Evolutionary conservation across 1,140 invertebrate species (phyloP).

Genomic region (Drosophila auraria): DNA sequence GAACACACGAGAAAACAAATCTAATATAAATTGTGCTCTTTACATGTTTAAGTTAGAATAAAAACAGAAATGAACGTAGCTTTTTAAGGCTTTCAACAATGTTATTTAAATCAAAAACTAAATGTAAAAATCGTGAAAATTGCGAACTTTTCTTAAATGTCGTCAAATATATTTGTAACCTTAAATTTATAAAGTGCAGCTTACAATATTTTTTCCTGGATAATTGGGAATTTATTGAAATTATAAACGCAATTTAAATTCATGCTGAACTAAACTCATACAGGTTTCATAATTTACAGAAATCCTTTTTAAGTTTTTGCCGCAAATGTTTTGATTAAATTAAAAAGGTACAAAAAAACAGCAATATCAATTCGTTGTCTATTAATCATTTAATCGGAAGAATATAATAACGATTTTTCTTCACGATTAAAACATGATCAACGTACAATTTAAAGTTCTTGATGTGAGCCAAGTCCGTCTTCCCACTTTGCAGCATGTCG

Average conservation of each 20-base stretch:
- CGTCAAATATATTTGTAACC: conserved; percentile 17
- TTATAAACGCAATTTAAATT: not conserved
- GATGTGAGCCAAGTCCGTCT: conserved; percentile 7
- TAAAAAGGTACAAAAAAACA: not conserved
- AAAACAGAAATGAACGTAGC: conserved; percentile 28
- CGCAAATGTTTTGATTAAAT: not conserved
- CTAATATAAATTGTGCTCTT: conserved; percentile 59
- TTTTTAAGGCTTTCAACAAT: conserved; percentile 56
- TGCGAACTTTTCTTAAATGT: conserved; percentile 9
- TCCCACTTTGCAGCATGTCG: not conserved
- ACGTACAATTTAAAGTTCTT: not conserved
- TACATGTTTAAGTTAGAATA: conserved; percentile 61
- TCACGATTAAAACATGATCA: too few relatives aligned
- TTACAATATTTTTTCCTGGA: conserved; percentile 2
- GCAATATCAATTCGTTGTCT: conserved; percentile 9
- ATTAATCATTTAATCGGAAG: not conserved
- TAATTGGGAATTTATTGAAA: not conserved
- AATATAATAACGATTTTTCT: conserved; percentile 1
- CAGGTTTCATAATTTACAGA: conserved; percentile 2
- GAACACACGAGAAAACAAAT: conserved; percentile 25
- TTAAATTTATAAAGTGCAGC: conserved; percentile 17
- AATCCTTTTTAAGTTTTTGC: not conserved
- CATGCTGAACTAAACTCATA: not conserved
- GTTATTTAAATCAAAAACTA: conserved; percentile 18
- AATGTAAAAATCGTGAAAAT: conserved; percentile 28